phyloP scores from a whole-genome alignment of 2,888 invertebrate species.

The Alsophila aescularia region DNA sequence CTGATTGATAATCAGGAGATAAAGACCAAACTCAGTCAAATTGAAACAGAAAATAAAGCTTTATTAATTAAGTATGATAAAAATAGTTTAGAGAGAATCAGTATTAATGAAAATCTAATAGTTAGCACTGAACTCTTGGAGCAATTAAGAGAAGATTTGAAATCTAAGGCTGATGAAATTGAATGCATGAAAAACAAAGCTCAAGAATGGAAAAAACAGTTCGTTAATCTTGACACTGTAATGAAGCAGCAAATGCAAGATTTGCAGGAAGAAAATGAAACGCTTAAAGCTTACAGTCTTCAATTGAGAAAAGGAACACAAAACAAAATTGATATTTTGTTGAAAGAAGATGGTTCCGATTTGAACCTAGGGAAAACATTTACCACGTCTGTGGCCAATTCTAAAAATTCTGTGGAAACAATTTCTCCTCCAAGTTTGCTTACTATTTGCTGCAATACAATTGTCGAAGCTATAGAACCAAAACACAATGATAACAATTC shows the following conservation, averaged over 20 bases:
- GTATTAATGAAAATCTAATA: constrained; percentile 43
- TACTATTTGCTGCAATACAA: constrained; percentile 65
- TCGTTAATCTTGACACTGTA: constrained; percentile 45
- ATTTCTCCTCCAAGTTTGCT: constrained; percentile 65
- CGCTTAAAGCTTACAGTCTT: constrained; percentile 45
- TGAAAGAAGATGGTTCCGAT: constrained; percentile 19
- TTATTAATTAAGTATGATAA: constrained; percentile 22
- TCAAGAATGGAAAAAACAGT: constrained; percentile 56
- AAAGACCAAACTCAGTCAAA: constrained; percentile 40
- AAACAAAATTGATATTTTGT: constrained; percentile 15
- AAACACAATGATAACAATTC: constrained; percentile 47
- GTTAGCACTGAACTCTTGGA: constrained; percentile 50
- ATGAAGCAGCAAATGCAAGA: constrained; percentile 57
- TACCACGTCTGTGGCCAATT: constrained; percentile 1
- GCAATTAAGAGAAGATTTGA: constrained; percentile 54
- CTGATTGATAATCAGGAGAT: not conserved
- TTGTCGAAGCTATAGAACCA: constrained; percentile 55
- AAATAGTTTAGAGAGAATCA: constrained; percentile 12
- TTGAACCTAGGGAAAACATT: constrained; percentile 8
- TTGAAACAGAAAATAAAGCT: constrained; percentile 49
- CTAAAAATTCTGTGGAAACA: constrained; percentile 31
- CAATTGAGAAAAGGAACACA: constrained; percentile 26
- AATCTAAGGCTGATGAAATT: constrained; percentile 56
- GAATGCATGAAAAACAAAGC: constrained; percentile 55
- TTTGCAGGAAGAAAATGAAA: constrained; percentile 56